Evolutionary conservation across 2,888 invertebrate genomes (phyloP).

Genomic region (Baronia brevicornis): DNA sequence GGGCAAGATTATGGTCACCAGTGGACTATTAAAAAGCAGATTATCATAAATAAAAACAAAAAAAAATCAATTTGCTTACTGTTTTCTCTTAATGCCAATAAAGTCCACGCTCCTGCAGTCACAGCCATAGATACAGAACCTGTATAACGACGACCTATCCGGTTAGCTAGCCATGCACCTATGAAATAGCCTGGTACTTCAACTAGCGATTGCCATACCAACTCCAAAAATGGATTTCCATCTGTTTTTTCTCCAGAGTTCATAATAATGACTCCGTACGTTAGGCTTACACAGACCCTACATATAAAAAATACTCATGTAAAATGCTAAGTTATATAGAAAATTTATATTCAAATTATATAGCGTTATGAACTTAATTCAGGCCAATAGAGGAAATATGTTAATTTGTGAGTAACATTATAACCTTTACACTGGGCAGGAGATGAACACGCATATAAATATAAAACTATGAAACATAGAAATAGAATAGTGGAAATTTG

Average conservation of each 20-base stretch:
- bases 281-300: conserved; percentile 67
- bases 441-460: no score
- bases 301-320: no score
- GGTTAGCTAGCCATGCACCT: conserved; percentile 63
- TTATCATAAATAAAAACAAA: conserved; percentile 1
- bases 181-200: conserved; percentile 79
- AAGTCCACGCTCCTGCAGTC: conserved; percentile 32
- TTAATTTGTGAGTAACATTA: no score
- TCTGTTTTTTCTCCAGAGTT: conserved; percentile 67
- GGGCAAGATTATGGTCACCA: no score
- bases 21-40: background rate
- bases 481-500: no score
- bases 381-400: no score
- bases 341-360: no score
- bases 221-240: conserved; percentile 80
- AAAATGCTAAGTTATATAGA: no score
- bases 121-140: conserved; percentile 30
- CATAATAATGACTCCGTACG: conserved; percentile 68
- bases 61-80: conserved; percentile 25
- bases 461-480: conserved; percentile 13
- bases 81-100: conserved; percentile 28
- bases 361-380: no score
- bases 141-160: conserved; percentile 41
- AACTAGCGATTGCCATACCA: conserved; percentile 76
- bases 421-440: no score